A percentile compares a stretch with the other conserved stretches of the same genome.
Conservation (phyloP, 2,888 invertebrate species). For the Carpatolechia fugitivella region DNA sequence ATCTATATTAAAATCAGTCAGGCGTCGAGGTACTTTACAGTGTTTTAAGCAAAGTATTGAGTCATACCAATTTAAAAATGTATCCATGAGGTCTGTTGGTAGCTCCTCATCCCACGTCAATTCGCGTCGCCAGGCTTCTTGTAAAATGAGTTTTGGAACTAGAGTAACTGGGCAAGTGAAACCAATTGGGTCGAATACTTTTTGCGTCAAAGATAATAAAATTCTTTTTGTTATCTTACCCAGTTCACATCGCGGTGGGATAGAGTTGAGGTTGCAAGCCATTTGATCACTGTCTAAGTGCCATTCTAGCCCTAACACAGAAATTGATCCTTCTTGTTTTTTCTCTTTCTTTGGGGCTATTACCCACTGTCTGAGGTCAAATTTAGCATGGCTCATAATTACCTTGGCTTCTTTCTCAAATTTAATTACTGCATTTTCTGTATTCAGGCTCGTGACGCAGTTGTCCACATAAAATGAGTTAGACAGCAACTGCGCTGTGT, state of each 20-base stretch:
- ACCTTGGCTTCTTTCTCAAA: neutral
- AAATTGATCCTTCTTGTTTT: neutral
- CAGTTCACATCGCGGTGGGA: neutral
- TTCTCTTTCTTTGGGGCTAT: neutral
- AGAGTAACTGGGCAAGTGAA: slow-evolving; percentile 6
- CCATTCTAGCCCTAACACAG: slow-evolving; percentile 15
- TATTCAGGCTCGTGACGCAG: slow-evolving; percentile 7
- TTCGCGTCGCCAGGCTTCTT: slow-evolving; percentile 8
- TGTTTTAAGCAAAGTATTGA: neutral
- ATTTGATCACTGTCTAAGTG: neutral
- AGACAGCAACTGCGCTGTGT: neutral
- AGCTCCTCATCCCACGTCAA: slow-evolving; percentile 13
- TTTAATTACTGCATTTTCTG: neutral
- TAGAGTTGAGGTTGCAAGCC: neutral
- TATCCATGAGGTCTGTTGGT: slow-evolving; percentile 1
- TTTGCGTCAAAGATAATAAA: slow-evolving; percentile 12
- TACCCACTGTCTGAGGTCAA: slow-evolving; percentile 17
- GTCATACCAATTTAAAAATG: slow-evolving; percentile 5
- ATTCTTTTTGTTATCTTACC: slow-evolving; percentile 9
- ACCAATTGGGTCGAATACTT: slow-evolving; percentile 15
- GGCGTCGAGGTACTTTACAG: slow-evolving; percentile 5
- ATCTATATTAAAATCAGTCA: neutral
- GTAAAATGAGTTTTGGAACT: slow-evolving; percentile 13
- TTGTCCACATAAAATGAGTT: slow-evolving; percentile 16
- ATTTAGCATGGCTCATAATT: slow-evolving; percentile 11